Evolutionary conservation across 2,888 invertebrate species (phyloP), one percentile per base, ranked within the genome.

Genomic region (Minunthozetes semirufus): DNA sequence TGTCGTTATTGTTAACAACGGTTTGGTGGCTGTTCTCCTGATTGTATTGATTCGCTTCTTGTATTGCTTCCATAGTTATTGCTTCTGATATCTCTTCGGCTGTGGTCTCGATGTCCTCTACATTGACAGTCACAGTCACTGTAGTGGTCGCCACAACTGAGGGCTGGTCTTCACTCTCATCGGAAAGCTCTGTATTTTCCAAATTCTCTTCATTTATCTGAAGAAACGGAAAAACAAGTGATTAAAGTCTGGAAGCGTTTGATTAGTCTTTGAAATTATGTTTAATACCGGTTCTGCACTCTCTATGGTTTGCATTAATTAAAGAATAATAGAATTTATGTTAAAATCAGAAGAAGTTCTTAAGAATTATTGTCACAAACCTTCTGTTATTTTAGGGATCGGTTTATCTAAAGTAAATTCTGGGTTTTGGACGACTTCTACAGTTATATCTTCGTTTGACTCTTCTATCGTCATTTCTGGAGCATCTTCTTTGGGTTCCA

Each of bases 41-140:
- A 61, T 61, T 61, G 61, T 29, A 29, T 22, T 61, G 61, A 61
- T 61, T 46, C 42, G 68, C 68, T n/a, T 15, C 68, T 42, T 46
- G 42, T 68, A 68, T 68, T 68, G 68, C 68, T 46, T 68, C 68
- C 42, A 22, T 1, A 42, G 68, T 68, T 68, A 68, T 68, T 68
- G 68, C 68, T 68, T 68, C 68, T 29, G 68, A 68, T 68, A 68
- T 68, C 22, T 68, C 68, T 42, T 42, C 68, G 19, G 68, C 68
- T 8, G 68, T 46, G n/a, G 42, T 17, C 15, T 68, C 68, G 17
- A 68, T 68, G 0, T 38, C 42, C 15, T 68, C 68, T 1, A 68
- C 68, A 42, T 68, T 68, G 13, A 68, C 68, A 42, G 42, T 68
- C 3, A 68, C 68, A 1, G 42, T 42, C 11, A 42, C 46, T 0